A percentile compares a stretch with the other conserved stretches of the same genome.
Evolutionary conservation across 2,113 vertebrate species (phyloP).

Genomic region (Galeopterus variegatus): DNA sequence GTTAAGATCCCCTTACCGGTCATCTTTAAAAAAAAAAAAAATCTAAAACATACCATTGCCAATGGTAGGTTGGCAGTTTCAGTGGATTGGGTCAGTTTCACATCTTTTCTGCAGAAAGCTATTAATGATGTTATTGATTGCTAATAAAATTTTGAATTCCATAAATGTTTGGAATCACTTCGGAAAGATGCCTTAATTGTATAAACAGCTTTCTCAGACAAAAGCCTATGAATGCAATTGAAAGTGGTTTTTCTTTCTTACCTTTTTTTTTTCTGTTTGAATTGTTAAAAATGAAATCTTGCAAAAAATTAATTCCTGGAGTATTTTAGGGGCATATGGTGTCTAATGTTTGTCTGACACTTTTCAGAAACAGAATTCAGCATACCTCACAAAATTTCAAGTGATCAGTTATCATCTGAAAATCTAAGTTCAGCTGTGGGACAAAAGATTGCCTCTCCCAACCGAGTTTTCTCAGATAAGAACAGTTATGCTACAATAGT

Average conservation of each 20-base stretch:
- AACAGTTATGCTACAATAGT: slow-evolving; percentile 92
- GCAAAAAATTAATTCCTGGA: slow-evolving; percentile 32
- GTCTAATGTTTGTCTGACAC: slow-evolving; percentile 57
- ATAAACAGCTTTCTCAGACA: slow-evolving; percentile 37
- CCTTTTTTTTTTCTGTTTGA: slow-evolving; percentile 45
- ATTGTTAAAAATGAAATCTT: slow-evolving; percentile 59
- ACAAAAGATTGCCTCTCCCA: slow-evolving; percentile 96
- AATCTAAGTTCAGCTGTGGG: slow-evolving; percentile 95
- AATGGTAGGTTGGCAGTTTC: neutral
- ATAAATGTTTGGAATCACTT: slow-evolving; percentile 37
- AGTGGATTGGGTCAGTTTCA: neutral
- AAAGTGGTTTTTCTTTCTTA: slow-evolving; percentile 34
- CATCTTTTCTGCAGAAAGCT: neutral
- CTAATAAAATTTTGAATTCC: slow-evolving; percentile 49
- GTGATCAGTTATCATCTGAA: slow-evolving; percentile 94
- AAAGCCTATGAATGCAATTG: neutral
- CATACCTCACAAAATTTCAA: slow-evolving; percentile 92
- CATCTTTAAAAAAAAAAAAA: neutral
- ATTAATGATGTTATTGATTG: neutral
- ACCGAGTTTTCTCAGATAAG: slow-evolving; percentile 94
- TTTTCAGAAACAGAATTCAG: slow-evolving; percentile 87
- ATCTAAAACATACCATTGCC: neutral
- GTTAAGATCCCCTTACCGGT: too few species aligned
- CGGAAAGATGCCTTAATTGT: slow-evolving; percentile 31
- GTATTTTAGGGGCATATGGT: neutral